Evolutionary conservation across 2,888 invertebrate genomes (phyloP).

Genomic region (Rotaria socialis): DNA sequence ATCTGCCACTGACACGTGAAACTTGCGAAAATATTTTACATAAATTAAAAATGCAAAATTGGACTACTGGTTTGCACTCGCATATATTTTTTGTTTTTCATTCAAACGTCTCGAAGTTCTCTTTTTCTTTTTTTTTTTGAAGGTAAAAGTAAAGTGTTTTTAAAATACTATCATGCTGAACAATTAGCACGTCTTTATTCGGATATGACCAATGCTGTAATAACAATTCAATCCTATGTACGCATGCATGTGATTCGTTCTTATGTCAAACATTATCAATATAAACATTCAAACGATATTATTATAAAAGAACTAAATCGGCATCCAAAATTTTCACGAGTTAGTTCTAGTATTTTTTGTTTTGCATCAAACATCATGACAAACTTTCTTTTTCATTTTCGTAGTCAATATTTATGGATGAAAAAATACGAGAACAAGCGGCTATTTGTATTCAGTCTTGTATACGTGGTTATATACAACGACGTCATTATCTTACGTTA

Average conservation of each 20-base stretch:
- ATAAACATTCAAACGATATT: conserved; percentile 54
- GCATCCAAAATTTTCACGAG: conserved; percentile 32
- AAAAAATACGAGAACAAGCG: conserved; percentile 4
- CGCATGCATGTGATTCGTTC: conserved; percentile 70
- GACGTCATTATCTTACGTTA: background rate
- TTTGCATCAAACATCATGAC: background rate
- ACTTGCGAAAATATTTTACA: conserved; percentile 69
- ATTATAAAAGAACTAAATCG: conserved; percentile 61
- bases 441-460: conserved; percentile 38
- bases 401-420: background rate
- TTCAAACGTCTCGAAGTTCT: background rate
- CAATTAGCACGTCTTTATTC: conserved; percentile 72
- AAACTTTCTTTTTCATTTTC: background rate
- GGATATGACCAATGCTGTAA: conserved; percentile 68
- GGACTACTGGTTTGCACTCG: conserved; percentile 74
- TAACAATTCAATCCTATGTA: conserved; percentile 70
- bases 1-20: conserved; percentile 68
- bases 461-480: conserved; percentile 42
- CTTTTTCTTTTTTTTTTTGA: background rate
- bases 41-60: conserved; percentile 72
- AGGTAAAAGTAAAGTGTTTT: conserved; percentile 57
- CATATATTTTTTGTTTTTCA: conserved; percentile 61
- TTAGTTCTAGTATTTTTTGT: background rate
- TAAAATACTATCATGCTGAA: conserved; percentile 78
- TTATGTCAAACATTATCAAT: conserved; percentile 60